Conservation (phyloP, 64 coral and sea anemone genomes). For the Platygyra sinensis region DNA sequence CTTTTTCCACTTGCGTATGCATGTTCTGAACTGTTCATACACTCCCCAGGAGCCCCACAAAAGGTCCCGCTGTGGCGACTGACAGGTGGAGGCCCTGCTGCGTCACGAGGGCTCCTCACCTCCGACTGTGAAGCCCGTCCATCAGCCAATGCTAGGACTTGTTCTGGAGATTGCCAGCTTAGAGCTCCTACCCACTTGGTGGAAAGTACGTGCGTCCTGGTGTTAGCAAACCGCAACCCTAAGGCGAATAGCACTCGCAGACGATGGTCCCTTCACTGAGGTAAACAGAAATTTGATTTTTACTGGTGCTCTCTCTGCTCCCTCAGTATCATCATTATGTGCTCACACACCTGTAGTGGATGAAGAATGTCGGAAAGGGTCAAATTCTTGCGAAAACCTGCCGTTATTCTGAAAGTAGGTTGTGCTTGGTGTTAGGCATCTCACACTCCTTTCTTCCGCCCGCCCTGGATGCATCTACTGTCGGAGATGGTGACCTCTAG, state of each 20-base stretch:
- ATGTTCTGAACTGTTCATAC: too few species aligned
- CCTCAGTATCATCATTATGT: too few species aligned
- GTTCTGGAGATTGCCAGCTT: conserved; percentile 93
- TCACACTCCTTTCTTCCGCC: too few species aligned
- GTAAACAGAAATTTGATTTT: conserved; percentile 21
- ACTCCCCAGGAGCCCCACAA: conserved; percentile 77
- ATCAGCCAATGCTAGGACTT: conserved; percentile 67
- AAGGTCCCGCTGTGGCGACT: conserved; percentile 93
- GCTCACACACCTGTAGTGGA: too few species aligned
- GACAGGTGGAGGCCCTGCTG: conserved; percentile 76
- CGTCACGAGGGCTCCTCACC: conserved; percentile 93
- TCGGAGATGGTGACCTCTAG: too few species aligned
- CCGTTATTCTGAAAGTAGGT: too few species aligned
- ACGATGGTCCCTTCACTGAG: conserved; percentile 96
- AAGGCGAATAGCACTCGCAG: conserved; percentile 76
- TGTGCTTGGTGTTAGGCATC: too few species aligned
- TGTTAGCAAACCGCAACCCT: conserved; percentile 89
- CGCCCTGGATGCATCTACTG: too few species aligned
- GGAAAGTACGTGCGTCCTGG: conserved; percentile 79
- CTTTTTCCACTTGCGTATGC: too few species aligned
- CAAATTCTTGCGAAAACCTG: too few species aligned
- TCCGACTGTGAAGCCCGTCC: conserved; percentile 80
- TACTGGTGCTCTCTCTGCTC: neutral
- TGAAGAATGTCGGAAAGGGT: too few species aligned
- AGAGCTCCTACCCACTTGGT: conserved; percentile 85